Base-by-base conservation (phyloP, 1,140 invertebrate species). In the Ladona fulva region DNA sequence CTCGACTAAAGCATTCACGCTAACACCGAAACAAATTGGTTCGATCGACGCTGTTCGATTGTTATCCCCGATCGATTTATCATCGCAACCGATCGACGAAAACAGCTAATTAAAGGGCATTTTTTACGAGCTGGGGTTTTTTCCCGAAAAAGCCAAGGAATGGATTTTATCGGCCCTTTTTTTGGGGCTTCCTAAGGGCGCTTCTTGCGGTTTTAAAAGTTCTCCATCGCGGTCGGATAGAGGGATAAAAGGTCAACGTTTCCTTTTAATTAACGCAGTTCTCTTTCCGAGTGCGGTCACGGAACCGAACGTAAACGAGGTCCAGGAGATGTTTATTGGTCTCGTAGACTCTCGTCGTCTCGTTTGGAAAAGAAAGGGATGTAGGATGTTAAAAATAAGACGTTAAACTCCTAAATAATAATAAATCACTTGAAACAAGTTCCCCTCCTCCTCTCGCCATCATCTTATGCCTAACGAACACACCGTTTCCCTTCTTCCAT, bases 371-470 rank as follows among this genome's bases (percentile, higher is more conserved):
- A 66, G 52, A 66, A 66, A 66, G 52, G 52, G 52, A 66, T 5
- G n/a, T 16, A 66, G 52, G 16, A 66, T 66, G 52, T 66, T 66
- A 66, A 66, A 66, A 66, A 66, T 66, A 66, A 66, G 52, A 66
- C 52, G 52, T 66, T 66, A 66, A 66, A 66, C 52, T 66, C 52
- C 16, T 66, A 22, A 66, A 66, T 66, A 66, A 66, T 66, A 66
- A 66, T 66, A 66, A 66, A 66, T 66, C 14, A 66, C 52, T 16
- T 66, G 52, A 66, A 66, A 66, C 52, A 66, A 66, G 52, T 66
- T 66, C 52, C 52, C 29, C 8, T 8, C 29, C 29, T 16, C 52
- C 52, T 66, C 12, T 22, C 12, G 3, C 52, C 52, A 66, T 19
- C 52, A 66, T 66, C 52, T 22, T 66, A 66, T 66, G n/a, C 52